Conservation (phyloP, 2,797 vertebrate species). For the Ciconia nigra region DNA sequence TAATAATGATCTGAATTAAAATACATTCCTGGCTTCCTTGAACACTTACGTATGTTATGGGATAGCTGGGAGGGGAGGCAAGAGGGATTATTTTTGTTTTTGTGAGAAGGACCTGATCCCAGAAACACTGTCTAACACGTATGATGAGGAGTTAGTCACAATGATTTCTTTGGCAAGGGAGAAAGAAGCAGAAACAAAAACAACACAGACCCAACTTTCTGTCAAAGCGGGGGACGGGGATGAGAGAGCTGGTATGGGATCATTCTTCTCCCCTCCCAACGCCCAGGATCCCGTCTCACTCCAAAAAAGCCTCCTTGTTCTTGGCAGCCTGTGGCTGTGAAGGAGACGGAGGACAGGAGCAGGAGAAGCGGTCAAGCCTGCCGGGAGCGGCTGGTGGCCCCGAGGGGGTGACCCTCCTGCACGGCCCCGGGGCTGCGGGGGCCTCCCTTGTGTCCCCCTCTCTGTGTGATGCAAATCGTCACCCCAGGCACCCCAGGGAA, state of each 20-base stretch:
- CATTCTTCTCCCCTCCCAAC: background rate
- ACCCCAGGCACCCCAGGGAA: background rate
- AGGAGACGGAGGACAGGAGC: background rate
- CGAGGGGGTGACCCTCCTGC: background rate
- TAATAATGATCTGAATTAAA: conserved; percentile 49
- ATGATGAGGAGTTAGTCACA: conserved; percentile 60
- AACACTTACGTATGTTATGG: conserved; percentile 1
- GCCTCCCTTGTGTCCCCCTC: background rate
- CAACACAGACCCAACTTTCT: conserved; percentile 36
- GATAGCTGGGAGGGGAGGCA: conserved; percentile 44
- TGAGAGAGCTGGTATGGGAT: background rate
- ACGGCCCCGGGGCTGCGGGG: accelerated
- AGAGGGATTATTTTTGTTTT: conserved; percentile 61
- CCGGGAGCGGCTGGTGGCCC: accelerated
- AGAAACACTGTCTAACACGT: conserved; percentile 25
- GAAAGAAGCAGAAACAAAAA: conserved; percentile 54
- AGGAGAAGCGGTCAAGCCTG: background rate
- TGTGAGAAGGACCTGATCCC: conserved; percentile 37
- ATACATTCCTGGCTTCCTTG: conserved; percentile 34
- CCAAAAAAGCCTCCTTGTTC: background rate
- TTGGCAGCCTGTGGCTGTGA: background rate
- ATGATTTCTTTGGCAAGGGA: conserved; percentile 55
- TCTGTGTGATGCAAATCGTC: background rate
- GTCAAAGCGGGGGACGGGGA: background rate
- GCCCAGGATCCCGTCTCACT: background rate